These are phyloP conservation scores for Philotrypesis tridentata DNA, from an alignment of 1,140 invertebrate genomes.

Conservation along the genomic window DNA sequence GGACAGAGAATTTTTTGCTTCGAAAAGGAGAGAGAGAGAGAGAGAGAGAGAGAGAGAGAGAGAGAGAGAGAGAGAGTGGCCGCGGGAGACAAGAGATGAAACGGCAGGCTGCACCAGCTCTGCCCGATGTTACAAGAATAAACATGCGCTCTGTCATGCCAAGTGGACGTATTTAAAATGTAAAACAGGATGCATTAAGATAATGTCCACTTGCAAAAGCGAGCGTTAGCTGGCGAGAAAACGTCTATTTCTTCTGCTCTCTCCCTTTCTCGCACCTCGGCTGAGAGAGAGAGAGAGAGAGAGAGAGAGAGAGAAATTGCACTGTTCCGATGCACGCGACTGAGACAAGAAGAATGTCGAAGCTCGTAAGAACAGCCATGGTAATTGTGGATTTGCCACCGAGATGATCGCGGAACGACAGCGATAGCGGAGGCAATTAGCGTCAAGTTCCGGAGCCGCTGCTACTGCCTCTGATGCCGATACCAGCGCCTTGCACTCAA, in stretches of 20 bases:
- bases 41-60: no score
- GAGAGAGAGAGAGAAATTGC: no score
- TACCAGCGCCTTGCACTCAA: not conserved
- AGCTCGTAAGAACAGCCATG: not conserved
- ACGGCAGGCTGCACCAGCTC: constrained; percentile 8
- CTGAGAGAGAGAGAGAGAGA: no score
- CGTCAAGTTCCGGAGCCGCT: not conserved
- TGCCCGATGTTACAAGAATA: constrained; percentile 42
- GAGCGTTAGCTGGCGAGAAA: constrained; percentile 2
- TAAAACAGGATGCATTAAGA: constrained; percentile 56
- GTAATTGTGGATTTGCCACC: not conserved
- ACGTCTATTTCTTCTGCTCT: constrained; percentile 31
- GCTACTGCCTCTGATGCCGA: no score
- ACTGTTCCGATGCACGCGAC: no score
- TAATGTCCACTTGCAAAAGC: constrained; percentile 45
- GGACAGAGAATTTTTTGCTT: constrained; percentile 19
- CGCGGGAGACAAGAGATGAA: constrained; percentile 30
- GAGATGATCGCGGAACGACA: not conserved
- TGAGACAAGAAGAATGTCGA: not conserved
- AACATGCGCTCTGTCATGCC: constrained; percentile 36
- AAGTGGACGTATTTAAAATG: constrained; percentile 54
- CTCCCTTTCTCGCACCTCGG: not conserved
- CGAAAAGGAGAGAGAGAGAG: constrained; percentile 7
- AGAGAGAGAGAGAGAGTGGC: no score
- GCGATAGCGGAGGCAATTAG: not conserved